Conservation (phyloP, 2,888 invertebrate genomes). For the Torymus tubicola region DNA sequence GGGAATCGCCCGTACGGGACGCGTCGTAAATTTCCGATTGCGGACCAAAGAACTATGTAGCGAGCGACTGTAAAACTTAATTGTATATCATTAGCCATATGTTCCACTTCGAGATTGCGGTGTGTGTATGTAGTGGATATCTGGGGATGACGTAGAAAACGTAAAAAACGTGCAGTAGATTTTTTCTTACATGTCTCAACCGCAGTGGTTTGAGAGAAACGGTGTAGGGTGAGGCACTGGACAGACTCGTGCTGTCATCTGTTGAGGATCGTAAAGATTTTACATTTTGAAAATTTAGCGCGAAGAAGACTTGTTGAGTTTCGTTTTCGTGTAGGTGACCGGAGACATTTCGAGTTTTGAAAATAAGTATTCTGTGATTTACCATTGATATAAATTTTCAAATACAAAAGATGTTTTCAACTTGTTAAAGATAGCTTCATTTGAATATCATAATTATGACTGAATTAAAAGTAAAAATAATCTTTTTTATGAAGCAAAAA, state of each 20-base stretch:
- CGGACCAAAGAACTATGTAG: no score
- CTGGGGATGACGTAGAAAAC: neutral
- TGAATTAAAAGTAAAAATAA: no score
- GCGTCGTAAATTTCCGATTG: slow-evolving; percentile 13
- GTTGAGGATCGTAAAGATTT: neutral
- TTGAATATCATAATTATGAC: no score
- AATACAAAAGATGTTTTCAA: no score
- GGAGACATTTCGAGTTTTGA: no score
- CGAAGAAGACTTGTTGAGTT: no score
- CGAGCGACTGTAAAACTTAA: neutral
- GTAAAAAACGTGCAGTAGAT: neutral
- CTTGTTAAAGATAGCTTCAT: no score
- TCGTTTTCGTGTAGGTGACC: no score
- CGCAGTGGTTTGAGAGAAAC: neutral
- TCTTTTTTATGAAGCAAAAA: no score
- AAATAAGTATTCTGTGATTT: no score
- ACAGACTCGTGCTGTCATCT: slow-evolving; percentile 27
- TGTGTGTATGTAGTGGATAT: no score
- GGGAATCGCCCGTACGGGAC: neutral
- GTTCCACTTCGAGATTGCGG: slow-evolving; percentile 9
- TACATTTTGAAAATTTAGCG: neutral
- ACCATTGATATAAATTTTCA: no score
- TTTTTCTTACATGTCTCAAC: neutral
- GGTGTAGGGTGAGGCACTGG: slow-evolving; percentile 34
- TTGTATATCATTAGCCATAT: slow-evolving; percentile 22